phyloP scores from a whole-genome alignment of 1,140 invertebrate species.

The silkworm (Bombyx mori) region DNA sequence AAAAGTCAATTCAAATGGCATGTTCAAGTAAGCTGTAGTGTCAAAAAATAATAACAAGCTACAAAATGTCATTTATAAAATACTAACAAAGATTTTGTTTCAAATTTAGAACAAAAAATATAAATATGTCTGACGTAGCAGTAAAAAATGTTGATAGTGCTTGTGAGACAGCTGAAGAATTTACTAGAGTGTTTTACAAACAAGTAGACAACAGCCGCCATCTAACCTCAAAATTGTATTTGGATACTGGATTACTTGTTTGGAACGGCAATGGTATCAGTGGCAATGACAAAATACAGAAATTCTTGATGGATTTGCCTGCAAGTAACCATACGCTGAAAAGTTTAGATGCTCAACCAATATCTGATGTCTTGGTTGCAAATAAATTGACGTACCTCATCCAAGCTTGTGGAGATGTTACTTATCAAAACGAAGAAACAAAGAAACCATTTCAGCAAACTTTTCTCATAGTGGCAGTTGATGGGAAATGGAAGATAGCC shows the following conservation, averaged over 20 bases:
- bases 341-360: slow-evolving; percentile 85
- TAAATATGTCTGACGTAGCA: slow-evolving; percentile 37
- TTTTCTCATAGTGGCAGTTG: slow-evolving; percentile 85
- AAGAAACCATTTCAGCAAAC: slow-evolving; percentile 83
- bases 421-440: slow-evolving; percentile 71
- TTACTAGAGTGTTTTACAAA: slow-evolving; percentile 87
- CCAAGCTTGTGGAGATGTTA: slow-evolving; percentile 81
- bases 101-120: neutral
- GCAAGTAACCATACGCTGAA: slow-evolving; percentile 78
- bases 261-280: slow-evolving; percentile 89
- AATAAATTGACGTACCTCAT: slow-evolving; percentile 82
- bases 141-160: slow-evolving; percentile 80
- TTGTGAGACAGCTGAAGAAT: slow-evolving; percentile 83
- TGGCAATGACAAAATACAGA: slow-evolving; percentile 83
- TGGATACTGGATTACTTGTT: slow-evolving; percentile 83
- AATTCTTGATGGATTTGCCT: slow-evolving; percentile 83
- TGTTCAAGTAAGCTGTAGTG: too few species aligned
- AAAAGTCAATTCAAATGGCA: too few species aligned
- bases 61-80: too few species aligned
- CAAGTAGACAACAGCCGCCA: slow-evolving; percentile 85
- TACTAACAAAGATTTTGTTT: too few species aligned
- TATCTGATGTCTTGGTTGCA: slow-evolving; percentile 77
- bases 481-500: slow-evolving; percentile 91
- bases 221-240: slow-evolving; percentile 83
- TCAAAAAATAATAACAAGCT: too few species aligned